Conservation (phyloP, 23 tunicate genomes). For the Diplosoma virens region DNA sequence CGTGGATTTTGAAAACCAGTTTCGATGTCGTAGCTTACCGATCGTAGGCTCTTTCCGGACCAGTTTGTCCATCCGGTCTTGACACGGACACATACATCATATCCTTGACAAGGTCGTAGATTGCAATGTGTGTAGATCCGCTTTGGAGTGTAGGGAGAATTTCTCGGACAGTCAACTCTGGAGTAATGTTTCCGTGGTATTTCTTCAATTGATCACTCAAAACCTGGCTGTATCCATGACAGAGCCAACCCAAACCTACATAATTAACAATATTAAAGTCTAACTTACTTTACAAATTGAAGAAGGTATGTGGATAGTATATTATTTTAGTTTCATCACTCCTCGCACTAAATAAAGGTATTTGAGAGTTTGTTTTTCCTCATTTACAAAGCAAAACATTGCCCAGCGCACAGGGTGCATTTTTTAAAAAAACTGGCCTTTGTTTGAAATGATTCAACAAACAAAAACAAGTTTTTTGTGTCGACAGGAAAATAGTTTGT, state of each 20-base stretch:
- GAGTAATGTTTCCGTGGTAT: conserved; percentile 73
- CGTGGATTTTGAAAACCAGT: no score
- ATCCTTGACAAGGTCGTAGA: conserved; percentile 78
- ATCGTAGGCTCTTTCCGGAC: conserved; percentile 67
- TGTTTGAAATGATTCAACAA: no score
- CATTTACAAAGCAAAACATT: no score
- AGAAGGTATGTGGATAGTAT: neutral
- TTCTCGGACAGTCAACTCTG: conserved; percentile 59
- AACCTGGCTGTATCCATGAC: conserved; percentile 75
- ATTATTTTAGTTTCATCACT: no score
- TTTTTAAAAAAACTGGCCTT: no score
- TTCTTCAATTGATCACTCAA: conserved; percentile 60
- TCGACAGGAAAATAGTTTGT: no score
- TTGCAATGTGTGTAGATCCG: conserved; percentile 86
- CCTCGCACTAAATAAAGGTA: no score
- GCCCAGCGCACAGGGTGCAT: no score
- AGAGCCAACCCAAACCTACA: conserved; percentile 93
- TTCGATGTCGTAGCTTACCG: no score
- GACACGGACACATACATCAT: conserved; percentile 66
- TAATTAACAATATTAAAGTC: neutral
- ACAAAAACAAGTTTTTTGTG: no score
- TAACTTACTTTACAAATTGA: neutral
- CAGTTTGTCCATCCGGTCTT: conserved; percentile 59
- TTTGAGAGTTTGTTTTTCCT: no score
- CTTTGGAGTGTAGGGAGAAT: conserved; percentile 65